Percentiles rank a stretch among this genome's conserved stretches.
phyloP scores from a whole-genome alignment of 2,888 invertebrate species.

The Elmis aenea region DNA sequence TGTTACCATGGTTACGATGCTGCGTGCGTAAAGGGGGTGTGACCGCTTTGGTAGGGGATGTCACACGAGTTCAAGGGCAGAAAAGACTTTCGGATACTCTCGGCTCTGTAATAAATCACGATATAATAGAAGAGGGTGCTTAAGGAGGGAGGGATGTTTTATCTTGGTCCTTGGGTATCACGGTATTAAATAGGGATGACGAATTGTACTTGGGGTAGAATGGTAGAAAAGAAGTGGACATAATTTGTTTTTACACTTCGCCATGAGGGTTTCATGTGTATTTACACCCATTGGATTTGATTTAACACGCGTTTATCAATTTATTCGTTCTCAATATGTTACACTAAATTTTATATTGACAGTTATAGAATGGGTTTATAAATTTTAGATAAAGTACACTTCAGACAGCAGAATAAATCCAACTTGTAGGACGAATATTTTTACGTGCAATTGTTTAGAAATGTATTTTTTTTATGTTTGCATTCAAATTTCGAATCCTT shows the following conservation, averaged over 20 bases:
- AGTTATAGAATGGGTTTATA: no score
- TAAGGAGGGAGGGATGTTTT: slow-evolving; percentile 14
- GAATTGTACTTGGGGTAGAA: slow-evolving; percentile 14
- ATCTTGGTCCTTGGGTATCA: slow-evolving; percentile 13
- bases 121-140: slow-evolving; percentile 23
- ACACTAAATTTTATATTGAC: no score
- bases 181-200: slow-evolving; percentile 21
- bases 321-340: no score
- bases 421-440: no score
- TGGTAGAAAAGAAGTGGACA: slow-evolving; percentile 20
- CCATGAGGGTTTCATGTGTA: slow-evolving; percentile 8
- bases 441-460: no score
- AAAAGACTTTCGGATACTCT: slow-evolving; percentile 24
- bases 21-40: slow-evolving; percentile 31
- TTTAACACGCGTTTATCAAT: slow-evolving; percentile 12
- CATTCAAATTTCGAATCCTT: no score
- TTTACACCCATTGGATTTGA: slow-evolving; percentile 17
- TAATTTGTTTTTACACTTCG: slow-evolving; percentile 24
- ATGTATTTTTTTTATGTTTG: no score
- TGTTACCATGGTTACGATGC: slow-evolving; percentile 34
- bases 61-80: slow-evolving; percentile 17
- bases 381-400: no score
- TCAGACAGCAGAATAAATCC: no score
- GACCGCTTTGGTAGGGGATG: slow-evolving; percentile 26
- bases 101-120: slow-evolving; percentile 26